Conservation (phyloP, 2,888 invertebrate species). For the Drosophila tanythrix region DNA sequence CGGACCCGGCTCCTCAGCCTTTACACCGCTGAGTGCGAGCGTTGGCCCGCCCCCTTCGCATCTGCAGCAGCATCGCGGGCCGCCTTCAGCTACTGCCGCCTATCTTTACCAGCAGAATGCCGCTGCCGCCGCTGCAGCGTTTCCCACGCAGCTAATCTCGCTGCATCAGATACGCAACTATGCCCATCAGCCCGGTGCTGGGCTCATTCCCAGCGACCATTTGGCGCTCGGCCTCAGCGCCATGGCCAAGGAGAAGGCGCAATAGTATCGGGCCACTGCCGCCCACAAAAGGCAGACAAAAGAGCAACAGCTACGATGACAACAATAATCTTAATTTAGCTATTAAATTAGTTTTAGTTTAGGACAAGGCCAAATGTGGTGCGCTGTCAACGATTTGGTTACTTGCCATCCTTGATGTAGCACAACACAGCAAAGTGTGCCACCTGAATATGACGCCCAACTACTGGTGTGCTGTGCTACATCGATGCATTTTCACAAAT, state of each 20-base stretch:
- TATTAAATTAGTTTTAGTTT: conserved; percentile 35
- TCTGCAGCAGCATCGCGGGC: conserved; percentile 85
- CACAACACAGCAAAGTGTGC: conserved; percentile 16
- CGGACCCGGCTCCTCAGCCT: conserved; percentile 89
- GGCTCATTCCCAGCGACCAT: conserved; percentile 89
- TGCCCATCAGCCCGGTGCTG: conserved; percentile 92
- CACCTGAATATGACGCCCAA: neutral
- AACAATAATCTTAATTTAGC: conserved; percentile 32
- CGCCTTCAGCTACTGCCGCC: conserved; percentile 87
- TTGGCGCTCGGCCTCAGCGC: conserved; percentile 85
- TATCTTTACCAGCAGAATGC: conserved; percentile 91
- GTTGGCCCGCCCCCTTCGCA: conserved; percentile 86
- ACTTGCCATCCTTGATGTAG: conserved; percentile 22
- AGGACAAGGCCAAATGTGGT: conserved; percentile 33
- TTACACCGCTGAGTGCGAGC: conserved; percentile 96
- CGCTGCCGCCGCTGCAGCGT: conserved; percentile 87
- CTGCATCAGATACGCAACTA: conserved; percentile 98
- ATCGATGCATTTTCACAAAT: conserved; percentile 14
- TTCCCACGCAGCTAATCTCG: conserved; percentile 97
- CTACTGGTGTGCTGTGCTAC: conserved; percentile 16
- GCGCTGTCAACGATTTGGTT: conserved; percentile 23
- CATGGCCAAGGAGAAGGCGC: conserved; percentile 83
- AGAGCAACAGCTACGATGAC: conserved; percentile 61
- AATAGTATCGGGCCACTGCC: conserved; percentile 81
- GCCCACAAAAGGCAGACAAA: conserved; percentile 58